Evolutionary conservation across 92 coral and sea anemone species (phyloP).

Genomic region (Parazoanthus atlanticus): DNA sequence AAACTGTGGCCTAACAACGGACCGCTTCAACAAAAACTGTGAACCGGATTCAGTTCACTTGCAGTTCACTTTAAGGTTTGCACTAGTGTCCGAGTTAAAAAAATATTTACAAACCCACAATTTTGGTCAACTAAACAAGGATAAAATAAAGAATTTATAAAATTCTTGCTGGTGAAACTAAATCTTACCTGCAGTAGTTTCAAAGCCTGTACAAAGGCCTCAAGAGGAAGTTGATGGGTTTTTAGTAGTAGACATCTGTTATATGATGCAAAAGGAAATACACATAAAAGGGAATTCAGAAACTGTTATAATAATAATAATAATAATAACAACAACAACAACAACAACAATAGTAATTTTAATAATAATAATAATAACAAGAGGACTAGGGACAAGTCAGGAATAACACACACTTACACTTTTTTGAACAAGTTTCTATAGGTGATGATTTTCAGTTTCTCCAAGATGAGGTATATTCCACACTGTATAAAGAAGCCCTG

Average conservation of each 20-base stretch:
- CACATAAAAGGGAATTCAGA: background rate
- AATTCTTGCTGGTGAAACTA: no score
- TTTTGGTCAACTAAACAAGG: no score
- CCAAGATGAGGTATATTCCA: slow-evolving; percentile 94
- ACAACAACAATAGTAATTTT: no score
- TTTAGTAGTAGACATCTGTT: slow-evolving; percentile 78
- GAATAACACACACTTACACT: slow-evolving; percentile 76
- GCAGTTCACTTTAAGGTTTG: no score
- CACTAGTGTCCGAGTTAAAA: no score
- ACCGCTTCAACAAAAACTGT: no score
- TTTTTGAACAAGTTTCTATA: slow-evolving; percentile 97
- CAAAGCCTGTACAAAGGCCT: slow-evolving; percentile 84
- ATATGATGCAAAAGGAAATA: background rate
- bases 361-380: background rate
- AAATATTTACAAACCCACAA: no score
- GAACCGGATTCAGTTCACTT: no score
- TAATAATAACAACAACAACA: background rate
- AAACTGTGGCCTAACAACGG: no score
- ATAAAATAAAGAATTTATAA: no score
- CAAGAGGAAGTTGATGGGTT: slow-evolving; percentile 92
- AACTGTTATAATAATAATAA: no score
- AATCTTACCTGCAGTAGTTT: slow-evolving; percentile 78
- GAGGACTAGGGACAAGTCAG: background rate
- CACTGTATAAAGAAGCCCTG: slow-evolving; percentile 92
- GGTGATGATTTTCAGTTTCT: slow-evolving; percentile 93